phyloP scores from a whole-genome alignment of 2,797 vertebrate species.

The Aplochiton taeniatus region DNA sequence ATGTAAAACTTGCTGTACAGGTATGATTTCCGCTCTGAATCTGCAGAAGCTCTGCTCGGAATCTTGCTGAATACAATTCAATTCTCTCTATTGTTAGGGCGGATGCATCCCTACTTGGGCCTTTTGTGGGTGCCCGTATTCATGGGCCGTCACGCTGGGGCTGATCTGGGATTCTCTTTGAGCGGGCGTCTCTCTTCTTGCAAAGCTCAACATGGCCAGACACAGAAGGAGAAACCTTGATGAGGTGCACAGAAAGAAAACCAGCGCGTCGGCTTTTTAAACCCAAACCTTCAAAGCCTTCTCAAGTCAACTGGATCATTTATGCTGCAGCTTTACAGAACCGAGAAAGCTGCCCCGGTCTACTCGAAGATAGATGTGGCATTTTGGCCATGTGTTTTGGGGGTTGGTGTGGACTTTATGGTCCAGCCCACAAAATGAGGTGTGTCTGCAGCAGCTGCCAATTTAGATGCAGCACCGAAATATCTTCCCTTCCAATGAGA shows the following conservation, averaged over 20 bases:
- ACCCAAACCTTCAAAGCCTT: slow-evolving; percentile 70
- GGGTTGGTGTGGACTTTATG: slow-evolving; percentile 55
- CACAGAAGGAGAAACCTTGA: slow-evolving; percentile 67
- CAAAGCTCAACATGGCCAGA: slow-evolving; percentile 58
- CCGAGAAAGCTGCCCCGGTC: slow-evolving; percentile 31
- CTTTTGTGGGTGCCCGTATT: slow-evolving; percentile 64
- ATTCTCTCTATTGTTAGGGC: slow-evolving; percentile 41
- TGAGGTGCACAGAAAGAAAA: slow-evolving; percentile 65
- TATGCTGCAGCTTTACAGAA: slow-evolving; percentile 42
- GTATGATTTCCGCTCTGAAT: slow-evolving; percentile 12
- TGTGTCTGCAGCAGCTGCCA: slow-evolving; percentile 56
- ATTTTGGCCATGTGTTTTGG: slow-evolving; percentile 61
- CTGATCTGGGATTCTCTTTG: slow-evolving; percentile 78
- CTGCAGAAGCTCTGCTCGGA: slow-evolving; percentile 5
- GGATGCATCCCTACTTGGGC: slow-evolving; percentile 54
- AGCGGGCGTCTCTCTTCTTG: slow-evolving; percentile 56
- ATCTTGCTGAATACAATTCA: slow-evolving; percentile 41
- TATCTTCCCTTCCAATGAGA: slow-evolving; percentile 58
- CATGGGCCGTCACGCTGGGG: slow-evolving; percentile 65
- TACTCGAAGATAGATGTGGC: slow-evolving; percentile 47
- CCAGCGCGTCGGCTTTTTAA: slow-evolving; percentile 66
- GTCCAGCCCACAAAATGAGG: slow-evolving; percentile 54
- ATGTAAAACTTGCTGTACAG: slow-evolving; percentile 17
- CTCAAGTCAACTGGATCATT: slow-evolving; percentile 52
- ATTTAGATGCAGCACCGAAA: slow-evolving; percentile 46